Evolutionary conservation across 2,888 invertebrate genomes (phyloP), one percentile per base, ranked within the genome.

Genomic region (Endotricha flammealis): DNA sequence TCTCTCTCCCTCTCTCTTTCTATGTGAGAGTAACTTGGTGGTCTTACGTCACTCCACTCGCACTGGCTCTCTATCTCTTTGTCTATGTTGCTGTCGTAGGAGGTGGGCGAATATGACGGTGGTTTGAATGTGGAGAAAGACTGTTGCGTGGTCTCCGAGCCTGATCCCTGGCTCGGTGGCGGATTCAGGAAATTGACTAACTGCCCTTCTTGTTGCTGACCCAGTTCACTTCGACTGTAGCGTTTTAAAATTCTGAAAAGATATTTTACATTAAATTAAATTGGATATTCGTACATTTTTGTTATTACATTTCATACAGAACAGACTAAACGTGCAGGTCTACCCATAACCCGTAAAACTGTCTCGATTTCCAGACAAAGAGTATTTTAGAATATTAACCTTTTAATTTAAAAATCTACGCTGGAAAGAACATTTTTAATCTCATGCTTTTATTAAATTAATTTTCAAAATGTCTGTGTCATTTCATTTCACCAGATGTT

Each of bases 111-210:
- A 56, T 86, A 85, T 10, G 88, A 82, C 17, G 87, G 82, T 27
- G 87, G 81, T 58, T 87, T 87, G 60, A 87, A 81, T 3, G 87
- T 85, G n/a, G 87, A 74, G 59, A 88, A 80, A 1, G 87, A 85
- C 39, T 86, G 77, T 36, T 83, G 81, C 1, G 79, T 74, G 39
- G 75, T 63, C 55, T 81, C 75, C 8, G 74, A 83, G 53, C 74
- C 75, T 41, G 79, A 73, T 50, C 78, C 71, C 39, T 73, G 86
- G 60, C 75, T 80, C 40, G 86, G 73, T 36, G 91, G 88, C 28
- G 89, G 81, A 53, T 93, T 93, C 4, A 94, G 88, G 70, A 94
- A 92, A 68, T 92, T 92, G 36, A 94, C 92, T 40, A 95, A 80
- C 54, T 93, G 94, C 32, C 91, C 92, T 57, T 93, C 93, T 83